Conservation (phyloP, 2,888 invertebrate species). For the Eupithecia centaureata region DNA sequence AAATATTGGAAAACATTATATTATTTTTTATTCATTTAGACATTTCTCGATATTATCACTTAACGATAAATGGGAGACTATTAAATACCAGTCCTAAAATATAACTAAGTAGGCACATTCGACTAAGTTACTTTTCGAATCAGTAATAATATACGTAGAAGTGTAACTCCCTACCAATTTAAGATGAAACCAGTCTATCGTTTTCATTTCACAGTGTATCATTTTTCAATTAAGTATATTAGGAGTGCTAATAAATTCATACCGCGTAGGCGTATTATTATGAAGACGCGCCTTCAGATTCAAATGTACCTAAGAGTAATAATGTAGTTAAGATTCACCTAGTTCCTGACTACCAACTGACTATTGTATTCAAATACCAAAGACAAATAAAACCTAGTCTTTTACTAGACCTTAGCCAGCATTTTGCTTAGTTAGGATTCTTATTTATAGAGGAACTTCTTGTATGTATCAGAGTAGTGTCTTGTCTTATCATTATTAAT, state of each 20-base stretch:
- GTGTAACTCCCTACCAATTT: not conserved
- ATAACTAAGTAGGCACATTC: too few species aligned
- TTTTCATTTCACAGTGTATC: conserved; percentile 12
- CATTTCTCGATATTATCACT: too few species aligned
- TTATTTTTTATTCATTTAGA: too few species aligned
- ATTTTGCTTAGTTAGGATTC: too few species aligned
- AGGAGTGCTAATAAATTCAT: conserved; percentile 28
- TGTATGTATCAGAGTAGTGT: too few species aligned
- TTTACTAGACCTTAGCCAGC: too few species aligned
- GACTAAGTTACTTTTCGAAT: not conserved
- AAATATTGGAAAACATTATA: too few species aligned
- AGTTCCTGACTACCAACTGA: not conserved
- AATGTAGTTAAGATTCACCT: not conserved
- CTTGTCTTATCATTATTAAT: too few species aligned
- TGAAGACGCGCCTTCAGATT: conserved; percentile 24
- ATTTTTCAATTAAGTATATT: conserved; percentile 17
- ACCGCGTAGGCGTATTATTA: conserved; percentile 28
- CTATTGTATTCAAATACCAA: not conserved
- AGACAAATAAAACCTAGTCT: not conserved
- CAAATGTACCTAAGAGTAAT: conserved; percentile 16
- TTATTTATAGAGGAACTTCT: too few species aligned
- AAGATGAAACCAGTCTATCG: conserved; percentile 1
- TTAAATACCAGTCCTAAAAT: too few species aligned
- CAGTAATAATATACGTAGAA: not conserved
- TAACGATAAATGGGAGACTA: too few species aligned